Conservation (phyloP, 2,797 vertebrate species). For the Carduelis carduelis region DNA sequence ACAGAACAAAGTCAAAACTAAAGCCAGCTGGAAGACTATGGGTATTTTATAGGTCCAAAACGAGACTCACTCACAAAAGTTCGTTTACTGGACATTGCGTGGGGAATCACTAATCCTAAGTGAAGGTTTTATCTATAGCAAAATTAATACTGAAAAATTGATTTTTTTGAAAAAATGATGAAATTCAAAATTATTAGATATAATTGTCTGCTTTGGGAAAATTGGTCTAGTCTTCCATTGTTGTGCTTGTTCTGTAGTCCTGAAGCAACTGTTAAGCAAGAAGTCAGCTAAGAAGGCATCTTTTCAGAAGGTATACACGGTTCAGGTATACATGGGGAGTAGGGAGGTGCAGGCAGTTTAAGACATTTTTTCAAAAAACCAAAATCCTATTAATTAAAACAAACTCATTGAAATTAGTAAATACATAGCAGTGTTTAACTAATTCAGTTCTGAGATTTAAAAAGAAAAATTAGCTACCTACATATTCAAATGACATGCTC, state of each 20-base stretch:
- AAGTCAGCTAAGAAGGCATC: neutral
- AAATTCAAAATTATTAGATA: neutral
- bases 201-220: neutral
- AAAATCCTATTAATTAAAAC: neutral
- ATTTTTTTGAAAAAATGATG: too few relatives aligned
- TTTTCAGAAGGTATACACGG: neutral
- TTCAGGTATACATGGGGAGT: too few relatives aligned
- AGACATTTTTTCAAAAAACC: neutral
- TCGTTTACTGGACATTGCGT: neutral
- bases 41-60: neutral
- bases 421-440: neutral
- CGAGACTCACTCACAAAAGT: neutral
- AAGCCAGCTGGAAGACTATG: neutral
- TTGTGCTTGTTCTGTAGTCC: neutral
- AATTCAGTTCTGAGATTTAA: neutral
- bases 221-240: neutral
- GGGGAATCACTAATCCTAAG: neutral
- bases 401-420: neutral
- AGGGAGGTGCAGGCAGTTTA: accelerated
- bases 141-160: neutral
- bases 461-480: neutral
- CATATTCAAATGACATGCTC: neutral
- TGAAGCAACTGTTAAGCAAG: neutral
- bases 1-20: neutral
- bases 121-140: neutral